Evolutionary conservation across 2,797 vertebrate genomes (phyloP).

Genomic region (Mormyrops boulengeri): DNA sequence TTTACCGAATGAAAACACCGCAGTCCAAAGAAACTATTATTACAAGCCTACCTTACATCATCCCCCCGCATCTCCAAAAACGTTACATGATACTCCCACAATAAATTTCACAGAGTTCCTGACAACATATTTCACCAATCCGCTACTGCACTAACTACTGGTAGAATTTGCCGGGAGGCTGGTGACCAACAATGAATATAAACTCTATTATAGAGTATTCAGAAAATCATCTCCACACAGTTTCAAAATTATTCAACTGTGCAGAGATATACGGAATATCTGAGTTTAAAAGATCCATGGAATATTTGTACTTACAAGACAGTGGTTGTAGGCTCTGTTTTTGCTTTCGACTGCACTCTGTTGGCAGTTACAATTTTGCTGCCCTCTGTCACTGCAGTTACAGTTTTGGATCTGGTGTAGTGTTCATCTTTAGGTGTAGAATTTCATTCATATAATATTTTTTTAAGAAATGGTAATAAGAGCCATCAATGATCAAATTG

Average conservation of each 20-base stretch:
- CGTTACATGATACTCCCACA: neutral
- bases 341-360: neutral
- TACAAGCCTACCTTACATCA: neutral
- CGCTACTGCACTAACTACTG: neutral
- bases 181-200: neutral
- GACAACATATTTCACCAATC: neutral
- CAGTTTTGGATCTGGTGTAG: neutral
- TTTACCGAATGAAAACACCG: neutral
- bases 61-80: neutral
- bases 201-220: neutral
- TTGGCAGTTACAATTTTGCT: too few species aligned
- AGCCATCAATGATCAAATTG: neutral
- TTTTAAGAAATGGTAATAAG: neutral
- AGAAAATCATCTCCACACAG: neutral
- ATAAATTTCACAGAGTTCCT: neutral
- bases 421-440: neutral
- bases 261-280: neutral
- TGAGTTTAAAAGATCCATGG: neutral
- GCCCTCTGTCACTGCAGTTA: neutral
- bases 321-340: neutral
- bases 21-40: neutral
- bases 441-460: neutral
- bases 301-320: neutral
- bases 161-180: neutral
- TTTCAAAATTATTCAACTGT: neutral